phyloP scores from a whole-genome alignment of 2,888 invertebrate genomes.

The Plagodis dolabraria region DNA sequence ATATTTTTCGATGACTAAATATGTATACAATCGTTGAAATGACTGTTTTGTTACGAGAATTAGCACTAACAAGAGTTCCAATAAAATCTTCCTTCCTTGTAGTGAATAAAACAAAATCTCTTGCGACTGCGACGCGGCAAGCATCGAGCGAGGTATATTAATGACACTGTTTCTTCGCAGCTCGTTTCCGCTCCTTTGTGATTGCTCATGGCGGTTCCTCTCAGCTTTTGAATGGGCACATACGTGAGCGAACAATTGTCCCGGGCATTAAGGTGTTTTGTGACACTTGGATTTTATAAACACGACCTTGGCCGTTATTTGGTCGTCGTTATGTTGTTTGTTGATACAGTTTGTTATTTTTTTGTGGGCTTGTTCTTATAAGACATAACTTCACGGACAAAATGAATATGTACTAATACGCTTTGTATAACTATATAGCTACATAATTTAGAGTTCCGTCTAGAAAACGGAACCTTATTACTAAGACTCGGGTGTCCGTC shows the following conservation, averaged over 20 bases:
- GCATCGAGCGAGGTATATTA: conserved; percentile 68
- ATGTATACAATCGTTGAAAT: too few relatives aligned
- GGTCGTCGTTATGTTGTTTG: conserved; percentile 11
- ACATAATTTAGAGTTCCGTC: too few relatives aligned
- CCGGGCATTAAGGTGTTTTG: conserved; percentile 62
- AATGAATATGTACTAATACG: too few relatives aligned
- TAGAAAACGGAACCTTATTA: too few relatives aligned
- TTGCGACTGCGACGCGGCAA: conserved; percentile 33
- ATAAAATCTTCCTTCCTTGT: conserved; percentile 47
- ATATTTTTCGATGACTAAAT: too few relatives aligned
- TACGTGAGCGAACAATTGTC: conserved; percentile 69
- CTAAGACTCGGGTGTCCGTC: too few relatives aligned
- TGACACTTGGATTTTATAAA: conserved; percentile 44
- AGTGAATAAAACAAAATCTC: conserved; percentile 49
- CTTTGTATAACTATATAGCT: too few relatives aligned
- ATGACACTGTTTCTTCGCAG: conserved; percentile 71
- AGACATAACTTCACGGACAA: too few relatives aligned
- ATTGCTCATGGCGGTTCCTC: conserved; percentile 58
- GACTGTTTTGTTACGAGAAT: too few relatives aligned
- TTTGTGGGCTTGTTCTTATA: too few relatives aligned
- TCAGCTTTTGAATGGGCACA: conserved; percentile 64
- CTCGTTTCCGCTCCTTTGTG: conserved; percentile 72
- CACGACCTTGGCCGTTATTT: conserved; percentile 35
- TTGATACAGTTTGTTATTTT: too few relatives aligned
- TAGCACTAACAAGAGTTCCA: conserved; percentile 17